A percentile compares a stretch with the other conserved stretches of the same genome.
phyloP scores from a whole-genome alignment of 2,888 invertebrate genomes.

The Zygothrica quintamaculata region DNA sequence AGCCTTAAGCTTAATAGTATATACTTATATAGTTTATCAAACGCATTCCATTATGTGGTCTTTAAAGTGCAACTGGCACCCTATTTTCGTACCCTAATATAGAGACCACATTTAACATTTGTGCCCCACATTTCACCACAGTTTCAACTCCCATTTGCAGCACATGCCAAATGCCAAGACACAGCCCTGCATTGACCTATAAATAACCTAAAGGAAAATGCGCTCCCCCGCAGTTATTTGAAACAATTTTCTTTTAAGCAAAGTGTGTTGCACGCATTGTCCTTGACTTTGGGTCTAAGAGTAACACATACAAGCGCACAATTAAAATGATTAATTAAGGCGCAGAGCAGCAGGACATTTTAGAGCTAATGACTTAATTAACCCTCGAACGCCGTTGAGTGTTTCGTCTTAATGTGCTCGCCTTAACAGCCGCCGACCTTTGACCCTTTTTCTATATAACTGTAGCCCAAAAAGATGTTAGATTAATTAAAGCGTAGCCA shows the following conservation, averaged over 20 bases:
- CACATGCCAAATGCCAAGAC: slow-evolving; percentile 50
- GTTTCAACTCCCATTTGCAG: slow-evolving; percentile 18
- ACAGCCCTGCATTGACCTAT: slow-evolving; percentile 33
- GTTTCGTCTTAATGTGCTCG: slow-evolving; percentile 72
- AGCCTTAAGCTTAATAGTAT: background rate
- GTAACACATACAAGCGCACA: slow-evolving; percentile 40
- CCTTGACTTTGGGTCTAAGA: slow-evolving; percentile 47
- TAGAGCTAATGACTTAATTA: slow-evolving; percentile 79
- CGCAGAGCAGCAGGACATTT: slow-evolving; percentile 74
- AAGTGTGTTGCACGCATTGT: slow-evolving; percentile 42
- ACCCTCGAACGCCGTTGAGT: slow-evolving; percentile 55
- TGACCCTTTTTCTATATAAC: slow-evolving; percentile 76
- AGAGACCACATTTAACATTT: slow-evolving; percentile 43
- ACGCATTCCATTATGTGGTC: slow-evolving; percentile 26
- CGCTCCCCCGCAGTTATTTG: slow-evolving; percentile 44
- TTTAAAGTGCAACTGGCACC: slow-evolving; percentile 33
- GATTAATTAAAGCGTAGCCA: slow-evolving; percentile 70
- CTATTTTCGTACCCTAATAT: slow-evolving; percentile 9
- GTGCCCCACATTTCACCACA: slow-evolving; percentile 29
- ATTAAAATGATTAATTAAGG: slow-evolving; percentile 79
- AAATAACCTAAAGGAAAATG: slow-evolving; percentile 42
- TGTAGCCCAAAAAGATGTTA: slow-evolving; percentile 50
- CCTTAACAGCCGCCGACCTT: slow-evolving; percentile 69
- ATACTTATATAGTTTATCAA: background rate
- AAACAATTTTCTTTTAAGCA: slow-evolving; percentile 4